These are phyloP conservation scores for Drosophila kurseongensis DNA, from an alignment of 1,140 invertebrate genomes.

Conservation along the genomic window DNA sequence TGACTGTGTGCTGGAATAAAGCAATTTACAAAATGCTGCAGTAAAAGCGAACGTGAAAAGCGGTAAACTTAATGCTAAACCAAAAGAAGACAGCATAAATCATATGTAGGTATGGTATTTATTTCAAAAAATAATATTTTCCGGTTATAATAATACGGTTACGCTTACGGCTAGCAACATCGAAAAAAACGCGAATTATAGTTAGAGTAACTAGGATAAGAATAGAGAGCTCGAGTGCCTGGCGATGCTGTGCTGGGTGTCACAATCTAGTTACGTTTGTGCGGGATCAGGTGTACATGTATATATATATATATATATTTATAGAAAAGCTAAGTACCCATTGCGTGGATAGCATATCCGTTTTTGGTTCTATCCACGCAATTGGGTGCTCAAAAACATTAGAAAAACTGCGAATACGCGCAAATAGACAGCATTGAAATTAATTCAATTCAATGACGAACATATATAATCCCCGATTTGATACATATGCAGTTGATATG, in stretches of 20 bases:
- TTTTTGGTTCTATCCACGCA: constrained; percentile 21
- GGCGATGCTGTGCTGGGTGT: constrained; percentile 42
- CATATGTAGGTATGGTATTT: constrained; percentile 30
- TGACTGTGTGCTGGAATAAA: neutral
- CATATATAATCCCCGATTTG: constrained; percentile 15
- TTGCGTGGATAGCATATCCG: constrained; percentile 37
- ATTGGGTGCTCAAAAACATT: constrained; percentile 51
- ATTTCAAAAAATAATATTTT: constrained; percentile 52
- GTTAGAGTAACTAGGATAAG: constrained; percentile 20
- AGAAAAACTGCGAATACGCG: constrained; percentile 71
- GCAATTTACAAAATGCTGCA: neutral
- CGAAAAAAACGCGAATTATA: constrained; percentile 21
- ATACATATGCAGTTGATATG: neutral
- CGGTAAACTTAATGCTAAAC: neutral
- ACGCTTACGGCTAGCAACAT: constrained; percentile 30
- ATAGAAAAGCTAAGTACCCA: constrained; percentile 17
- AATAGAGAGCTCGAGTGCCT: constrained; percentile 33
- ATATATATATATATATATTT: constrained; percentile 17
- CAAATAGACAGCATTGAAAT: constrained; percentile 81
- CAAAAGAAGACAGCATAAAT: neutral
- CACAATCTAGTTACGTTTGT: constrained; percentile 14
- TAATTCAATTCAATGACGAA: constrained; percentile 38
- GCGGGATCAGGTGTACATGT: constrained; percentile 24
- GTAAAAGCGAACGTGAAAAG: constrained; percentile 1
- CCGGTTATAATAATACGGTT: constrained; percentile 45